Evolutionary conservation across 2,797 vertebrate genomes (phyloP), one percentile per base, ranked within the genome.

Genomic region (Euthynnus affinis): DNA sequence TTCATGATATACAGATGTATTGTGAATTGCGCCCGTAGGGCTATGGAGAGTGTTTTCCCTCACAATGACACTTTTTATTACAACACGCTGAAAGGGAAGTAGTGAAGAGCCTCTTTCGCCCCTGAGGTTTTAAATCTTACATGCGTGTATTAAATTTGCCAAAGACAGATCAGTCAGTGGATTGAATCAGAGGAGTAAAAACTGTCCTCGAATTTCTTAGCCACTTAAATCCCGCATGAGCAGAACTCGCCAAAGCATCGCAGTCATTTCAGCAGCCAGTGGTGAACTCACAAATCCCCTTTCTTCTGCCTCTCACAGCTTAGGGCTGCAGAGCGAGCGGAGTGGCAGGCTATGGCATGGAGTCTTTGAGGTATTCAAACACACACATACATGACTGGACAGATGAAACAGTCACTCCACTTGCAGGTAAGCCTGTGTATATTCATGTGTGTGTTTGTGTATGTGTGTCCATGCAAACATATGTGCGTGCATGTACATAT

Each of bases 141-240:
- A 77, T 82, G 86, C 57, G 48, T 82, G 86, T 85, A 87, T 91
- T 91, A 91, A 90, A 91, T 90, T 90, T 87, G 76, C 82, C 88
- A 89, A 88, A 92, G 89, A 88, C 84, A 89, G 83, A 93, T 91
- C 91, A 88, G 91, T 84, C 85, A 63, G 83, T 81, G 89, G 88
- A 91, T 91, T 91, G 86, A 93, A 91, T 90, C 85, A 84, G 58
- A 77, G 70, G 78, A 81, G 77, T 66, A 76, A 89, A 88, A 87
- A 89, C 81, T 81, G 86, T 87, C 86, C 80, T 88, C 56, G 55
- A 89, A 85, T 92, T 91, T 91, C 78, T 82, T 92, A 85, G 84
- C 85, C 88, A 89, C 90, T 93, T 90, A 93, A 94, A 93, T 92
- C 92, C 90, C 84, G 89, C 90, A 87, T 57, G 81, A 90, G 83